A percentile compares a stretch with the other conserved stretches of the same genome.
phyloP scores from a whole-genome alignment of 1,140 invertebrate genomes.

The Contarinia nasturtii region DNA sequence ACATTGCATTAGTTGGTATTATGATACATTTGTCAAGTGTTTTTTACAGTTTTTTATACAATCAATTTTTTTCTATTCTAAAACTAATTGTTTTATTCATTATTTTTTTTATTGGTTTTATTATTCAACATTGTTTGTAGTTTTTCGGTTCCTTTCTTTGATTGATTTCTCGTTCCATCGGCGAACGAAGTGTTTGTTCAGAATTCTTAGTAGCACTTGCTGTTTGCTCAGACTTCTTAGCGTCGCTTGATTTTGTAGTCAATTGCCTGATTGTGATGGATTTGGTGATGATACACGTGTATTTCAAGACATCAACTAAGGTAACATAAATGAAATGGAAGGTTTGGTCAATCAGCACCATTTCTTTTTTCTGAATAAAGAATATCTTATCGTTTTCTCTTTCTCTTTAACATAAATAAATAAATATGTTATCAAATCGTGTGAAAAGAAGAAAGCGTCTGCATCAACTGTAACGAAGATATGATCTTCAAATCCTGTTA shows the following conservation, averaged over 20 bases:
- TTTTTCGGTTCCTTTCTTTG: neutral
- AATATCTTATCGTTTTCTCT: slow-evolving; percentile 56
- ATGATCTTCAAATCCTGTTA: slow-evolving; percentile 95
- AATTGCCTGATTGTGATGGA: slow-evolving; percentile 8
- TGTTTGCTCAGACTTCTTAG: too few species aligned
- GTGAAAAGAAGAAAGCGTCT: slow-evolving; percentile 92
- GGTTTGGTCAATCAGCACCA: too few species aligned
- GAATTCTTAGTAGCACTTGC: too few species aligned
- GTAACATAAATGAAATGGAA: too few species aligned
- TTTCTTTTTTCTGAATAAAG: too few species aligned
- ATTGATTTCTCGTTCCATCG: neutral
- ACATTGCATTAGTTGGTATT: too few species aligned
- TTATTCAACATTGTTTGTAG: neutral
- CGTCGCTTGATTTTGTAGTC: neutral
- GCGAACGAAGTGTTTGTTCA: neutral
- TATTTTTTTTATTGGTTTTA: too few species aligned
- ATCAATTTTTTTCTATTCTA: too few species aligned
- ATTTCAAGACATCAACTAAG: slow-evolving; percentile 9
- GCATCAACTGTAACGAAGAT: slow-evolving; percentile 96
- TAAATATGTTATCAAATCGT: slow-evolving; percentile 92
- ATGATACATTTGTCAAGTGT: too few species aligned
- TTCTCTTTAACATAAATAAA: slow-evolving; percentile 88
- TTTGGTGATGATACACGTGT: slow-evolving; percentile 20
- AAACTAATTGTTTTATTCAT: too few species aligned
- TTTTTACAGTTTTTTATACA: too few species aligned